These are phyloP conservation scores for Clavelina lepadiformis DNA, from an alignment of 23 tunicate genomes.

Conservation along the genomic window DNA sequence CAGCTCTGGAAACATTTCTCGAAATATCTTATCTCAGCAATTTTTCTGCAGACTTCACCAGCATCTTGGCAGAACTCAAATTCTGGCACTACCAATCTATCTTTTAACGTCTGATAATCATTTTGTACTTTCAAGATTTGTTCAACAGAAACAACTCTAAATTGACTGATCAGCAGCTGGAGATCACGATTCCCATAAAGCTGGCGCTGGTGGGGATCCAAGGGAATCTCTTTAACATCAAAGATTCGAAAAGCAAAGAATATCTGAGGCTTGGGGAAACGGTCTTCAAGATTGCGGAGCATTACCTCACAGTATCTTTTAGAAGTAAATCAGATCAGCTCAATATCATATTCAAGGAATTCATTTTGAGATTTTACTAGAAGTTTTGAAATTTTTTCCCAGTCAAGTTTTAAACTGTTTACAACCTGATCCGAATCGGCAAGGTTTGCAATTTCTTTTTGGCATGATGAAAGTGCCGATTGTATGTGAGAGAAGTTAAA, in stretches of 20 bases:
- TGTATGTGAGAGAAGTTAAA: conserved; percentile 27
- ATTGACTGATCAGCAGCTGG: too few relatives aligned
- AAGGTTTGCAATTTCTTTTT: conserved; percentile 12
- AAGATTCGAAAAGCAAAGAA: conserved; percentile 20
- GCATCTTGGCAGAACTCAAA: conserved; percentile 6
- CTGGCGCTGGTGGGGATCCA: conserved; percentile 2
- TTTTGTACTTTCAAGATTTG: conserved; percentile 9
- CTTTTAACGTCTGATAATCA: conserved; percentile 11
- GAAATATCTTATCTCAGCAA: not conserved
- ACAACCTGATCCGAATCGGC: conserved; percentile 14
- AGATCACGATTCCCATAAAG: conserved; percentile 13
- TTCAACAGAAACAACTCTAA: conserved; percentile 1
- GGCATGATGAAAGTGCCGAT: conserved; percentile 7
- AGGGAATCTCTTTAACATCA: conserved; percentile 17
- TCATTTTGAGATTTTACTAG: conserved; percentile 8
- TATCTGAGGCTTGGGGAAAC: too few relatives aligned
- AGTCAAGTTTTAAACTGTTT: conserved; percentile 13
- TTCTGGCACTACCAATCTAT: conserved; percentile 7
- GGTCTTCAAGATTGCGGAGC: conserved; percentile 15
- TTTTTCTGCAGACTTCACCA: not conserved
- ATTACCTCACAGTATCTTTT: conserved; percentile 18
- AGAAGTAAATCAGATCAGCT: conserved; percentile 6
- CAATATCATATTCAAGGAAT: conserved; percentile 16
- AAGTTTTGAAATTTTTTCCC: conserved; percentile 10
- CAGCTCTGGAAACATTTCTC: not conserved